phyloP scores from a whole-genome alignment of 2,797 vertebrate species.

The Triplophysa bombifrons region DNA sequence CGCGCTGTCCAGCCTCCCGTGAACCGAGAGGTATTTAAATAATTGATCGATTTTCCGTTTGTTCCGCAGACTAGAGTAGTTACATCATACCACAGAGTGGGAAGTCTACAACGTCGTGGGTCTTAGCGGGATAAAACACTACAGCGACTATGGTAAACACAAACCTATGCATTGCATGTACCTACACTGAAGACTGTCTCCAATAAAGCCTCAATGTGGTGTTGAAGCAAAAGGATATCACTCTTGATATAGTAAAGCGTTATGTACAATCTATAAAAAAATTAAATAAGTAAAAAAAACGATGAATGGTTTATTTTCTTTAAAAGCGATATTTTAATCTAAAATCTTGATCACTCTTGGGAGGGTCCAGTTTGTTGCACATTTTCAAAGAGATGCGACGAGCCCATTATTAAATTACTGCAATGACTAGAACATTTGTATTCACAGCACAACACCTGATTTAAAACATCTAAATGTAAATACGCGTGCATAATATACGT shows the following conservation, averaged over 20 bases:
- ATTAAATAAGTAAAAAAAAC: not conserved
- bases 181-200: not conserved
- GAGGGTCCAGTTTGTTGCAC: constrained; percentile 40
- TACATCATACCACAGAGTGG: constrained; percentile 15
- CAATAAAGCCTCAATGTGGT: not conserved
- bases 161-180: not conserved
- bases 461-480: not conserved
- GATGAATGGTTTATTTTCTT: constrained; percentile 4
- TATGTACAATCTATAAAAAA: too few relatives aligned
- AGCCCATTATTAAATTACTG: constrained; percentile 19
- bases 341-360: not conserved
- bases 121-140: not conserved
- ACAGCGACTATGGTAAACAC: not conserved
- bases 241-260: too few relatives aligned
- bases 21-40: constrained; percentile 67
- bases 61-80: constrained; percentile 23
- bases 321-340: not conserved
- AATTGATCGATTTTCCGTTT: constrained; percentile 70
- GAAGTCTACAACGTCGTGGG: constrained; percentile 1
- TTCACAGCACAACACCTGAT: not conserved
- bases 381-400: constrained; percentile 10
- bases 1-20: constrained; percentile 58
- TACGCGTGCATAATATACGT: not conserved
- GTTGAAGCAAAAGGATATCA: not conserved
- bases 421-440: constrained; percentile 37